Conservation (phyloP, 2,113 vertebrate genomes). For the Osmerus mordax region DNA sequence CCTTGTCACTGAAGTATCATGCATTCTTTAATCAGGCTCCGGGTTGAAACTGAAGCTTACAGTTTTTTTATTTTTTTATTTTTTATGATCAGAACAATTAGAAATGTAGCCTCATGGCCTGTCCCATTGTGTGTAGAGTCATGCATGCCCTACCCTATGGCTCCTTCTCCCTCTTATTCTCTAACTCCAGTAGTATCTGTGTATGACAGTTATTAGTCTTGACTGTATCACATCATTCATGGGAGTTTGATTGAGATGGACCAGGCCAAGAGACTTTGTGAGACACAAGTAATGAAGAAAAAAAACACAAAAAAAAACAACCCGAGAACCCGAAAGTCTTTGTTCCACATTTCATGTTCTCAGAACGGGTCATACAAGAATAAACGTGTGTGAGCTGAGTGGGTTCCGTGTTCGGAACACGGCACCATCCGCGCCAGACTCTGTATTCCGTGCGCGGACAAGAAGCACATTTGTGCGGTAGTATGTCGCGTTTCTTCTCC, state of each 20-base stretch:
- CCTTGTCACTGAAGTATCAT: slow-evolving; percentile 85
- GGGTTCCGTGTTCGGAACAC: not conserved
- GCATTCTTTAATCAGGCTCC: slow-evolving; percentile 82
- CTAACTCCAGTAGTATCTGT: slow-evolving; percentile 32
- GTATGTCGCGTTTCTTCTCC: slow-evolving; percentile 42
- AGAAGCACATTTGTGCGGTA: slow-evolving; percentile 40
- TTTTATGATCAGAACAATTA: slow-evolving; percentile 75
- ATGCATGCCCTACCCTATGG: slow-evolving; percentile 35
- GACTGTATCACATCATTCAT: slow-evolving; percentile 50
- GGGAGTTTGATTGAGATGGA: slow-evolving; percentile 40
- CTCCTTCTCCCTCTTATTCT: slow-evolving; percentile 18
- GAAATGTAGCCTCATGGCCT: slow-evolving; percentile 50
- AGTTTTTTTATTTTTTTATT: no score
- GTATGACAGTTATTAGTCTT: slow-evolving; percentile 49
- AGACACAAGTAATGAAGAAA: slow-evolving; percentile 21
- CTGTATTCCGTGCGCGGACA: slow-evolving; percentile 24
- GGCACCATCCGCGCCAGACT: slow-evolving; percentile 7
- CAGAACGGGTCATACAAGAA: slow-evolving; percentile 51
- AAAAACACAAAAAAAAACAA: slow-evolving; percentile 36
- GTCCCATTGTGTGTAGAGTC: slow-evolving; percentile 29
- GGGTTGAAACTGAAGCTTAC: slow-evolving; percentile 50
- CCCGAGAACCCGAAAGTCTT: slow-evolving; percentile 40
- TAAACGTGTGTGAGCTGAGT: slow-evolving; percentile 59
- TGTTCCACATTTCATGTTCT: slow-evolving; percentile 39
- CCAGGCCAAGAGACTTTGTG: slow-evolving; percentile 52